Evolutionary conservation across 2,797 vertebrate species (phyloP), one percentile per base, ranked within the genome.

Genomic region (Pipistrellus nathusii): DNA sequence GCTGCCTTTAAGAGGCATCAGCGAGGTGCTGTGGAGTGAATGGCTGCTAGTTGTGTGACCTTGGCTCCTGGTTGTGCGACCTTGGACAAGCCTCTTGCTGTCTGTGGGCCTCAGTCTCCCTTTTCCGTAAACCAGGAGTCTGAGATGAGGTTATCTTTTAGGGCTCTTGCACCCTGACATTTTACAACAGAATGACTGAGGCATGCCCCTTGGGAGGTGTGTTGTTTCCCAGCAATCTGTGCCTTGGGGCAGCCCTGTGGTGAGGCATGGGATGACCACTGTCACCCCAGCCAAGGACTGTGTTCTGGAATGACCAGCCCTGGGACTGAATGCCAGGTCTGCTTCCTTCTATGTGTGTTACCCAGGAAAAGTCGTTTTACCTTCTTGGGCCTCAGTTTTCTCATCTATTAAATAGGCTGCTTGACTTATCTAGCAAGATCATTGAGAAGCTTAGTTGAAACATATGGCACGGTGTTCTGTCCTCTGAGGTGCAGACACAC

Each of bases 301-400:
- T 9, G 0, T 3, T 59, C 71, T 83, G 66, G 75, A 78, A 14
- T 89, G 20, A n/a, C 66, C 7, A 0, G 38, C 25, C 59, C 35
- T 80, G 7, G 27, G 51, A 17, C 9, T n/a, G 44, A 73, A 53
- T 62, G 68, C 38, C 25, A 53, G 51, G 23, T 46, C 25, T 27
- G 1, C 68, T 66, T 72, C 18, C 71, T 83, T 53, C 27, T 21
- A 48, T 41, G 75, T 55, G 8, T 80, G 53, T 73, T 44, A 62
- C 53, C 82, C 62, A 66, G 35, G 53, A 88, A 66, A 90, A 91
- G 71, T 91, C 21, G 62, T 35, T 86, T 89, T 14, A 84, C 30
- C 44, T 69, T 78, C 73, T 23, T 32, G 85, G 51, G 11, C 9
- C 72, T 88, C 4, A 6, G 66, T 87, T 72, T 92, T 75, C 73